A percentile compares a stretch with the other conserved stretches of the same genome.
Evolutionary conservation across 30 jellyfish, hydroid and myxozoan species (phyloP).

Genomic region (Clytia hemisphaerica): DNA sequence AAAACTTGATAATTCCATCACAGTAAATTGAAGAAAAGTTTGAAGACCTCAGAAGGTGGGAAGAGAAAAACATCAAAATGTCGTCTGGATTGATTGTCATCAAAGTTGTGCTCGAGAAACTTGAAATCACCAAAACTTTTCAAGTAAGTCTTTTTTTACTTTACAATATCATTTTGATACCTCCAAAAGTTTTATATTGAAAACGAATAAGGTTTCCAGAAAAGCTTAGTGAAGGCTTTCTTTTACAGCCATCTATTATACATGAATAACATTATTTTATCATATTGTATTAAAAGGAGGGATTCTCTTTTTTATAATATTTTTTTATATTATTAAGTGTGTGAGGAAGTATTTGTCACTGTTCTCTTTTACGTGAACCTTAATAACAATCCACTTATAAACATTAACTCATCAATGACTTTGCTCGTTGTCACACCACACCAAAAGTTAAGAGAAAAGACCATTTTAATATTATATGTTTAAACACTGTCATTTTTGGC

Average conservation of each 20-base stretch:
- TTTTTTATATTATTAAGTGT: background rate
- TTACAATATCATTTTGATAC: background rate
- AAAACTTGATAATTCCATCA: background rate
- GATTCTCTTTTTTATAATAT: background rate
- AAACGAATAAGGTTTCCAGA: no score
- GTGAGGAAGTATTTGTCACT: no score
- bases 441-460: no score
- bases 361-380: background rate
- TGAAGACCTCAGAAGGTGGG: no score
- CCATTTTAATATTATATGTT: no score
- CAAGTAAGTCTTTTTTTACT: slow-evolving; percentile 45
- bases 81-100: slow-evolving; percentile 24
- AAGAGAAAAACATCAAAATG: no score
- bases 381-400: no score
- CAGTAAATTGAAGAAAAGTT: no score
- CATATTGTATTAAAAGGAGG: background rate
- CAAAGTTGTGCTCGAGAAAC: slow-evolving; percentile 57
- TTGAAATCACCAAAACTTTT: slow-evolving; percentile 62
- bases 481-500: no score
- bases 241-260: background rate
- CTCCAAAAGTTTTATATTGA: background rate
- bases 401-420: no score
- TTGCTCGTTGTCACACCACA: no score
- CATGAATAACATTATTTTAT: background rate
- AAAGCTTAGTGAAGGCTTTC: background rate